Conservation (phyloP, 2,113 vertebrate species). For the Caranx ignobilis region DNA sequence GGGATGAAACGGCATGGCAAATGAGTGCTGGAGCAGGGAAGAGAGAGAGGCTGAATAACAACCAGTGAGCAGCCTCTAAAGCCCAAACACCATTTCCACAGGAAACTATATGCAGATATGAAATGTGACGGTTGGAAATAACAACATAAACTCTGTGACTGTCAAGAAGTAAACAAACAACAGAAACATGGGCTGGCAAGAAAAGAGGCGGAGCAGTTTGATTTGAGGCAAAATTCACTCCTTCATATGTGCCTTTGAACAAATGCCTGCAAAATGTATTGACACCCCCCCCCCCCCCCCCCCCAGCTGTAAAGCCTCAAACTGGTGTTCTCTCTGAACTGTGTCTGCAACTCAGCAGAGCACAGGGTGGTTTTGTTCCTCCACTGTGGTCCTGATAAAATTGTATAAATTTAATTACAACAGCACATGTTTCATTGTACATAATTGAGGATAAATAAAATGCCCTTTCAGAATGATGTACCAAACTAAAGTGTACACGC, state of each 20-base stretch:
- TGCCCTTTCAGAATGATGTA: background rate
- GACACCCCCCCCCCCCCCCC: background rate
- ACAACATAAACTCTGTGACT: slow-evolving; percentile 38
- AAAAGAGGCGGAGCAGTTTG: slow-evolving; percentile 41
- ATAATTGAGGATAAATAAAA: background rate
- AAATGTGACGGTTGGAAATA: slow-evolving; percentile 59
- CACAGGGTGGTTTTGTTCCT: background rate
- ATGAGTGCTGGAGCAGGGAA: slow-evolving; percentile 60
- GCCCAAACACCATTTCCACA: slow-evolving; percentile 44
- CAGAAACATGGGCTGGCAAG: slow-evolving; percentile 36
- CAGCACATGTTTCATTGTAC: background rate
- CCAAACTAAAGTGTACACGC: background rate
- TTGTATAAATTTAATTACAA: background rate
- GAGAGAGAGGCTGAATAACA: slow-evolving; percentile 64
- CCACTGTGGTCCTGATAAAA: slow-evolving; percentile 20
- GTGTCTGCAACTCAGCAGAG: slow-evolving; percentile 22
- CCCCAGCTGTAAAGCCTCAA: slow-evolving; percentile 19
- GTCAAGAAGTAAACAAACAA: slow-evolving; percentile 61
- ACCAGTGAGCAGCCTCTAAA: slow-evolving; percentile 68
- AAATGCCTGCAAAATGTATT: slow-evolving; percentile 29
- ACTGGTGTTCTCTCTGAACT: slow-evolving; percentile 15
- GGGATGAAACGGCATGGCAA: slow-evolving; percentile 75
- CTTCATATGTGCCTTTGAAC: slow-evolving; percentile 44
- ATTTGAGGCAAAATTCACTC: slow-evolving; percentile 39
- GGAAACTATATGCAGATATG: slow-evolving; percentile 51